These are phyloP conservation scores for Halictus rubicundus DNA, from an alignment of 1,140 invertebrate species.

Conservation along the genomic window DNA sequence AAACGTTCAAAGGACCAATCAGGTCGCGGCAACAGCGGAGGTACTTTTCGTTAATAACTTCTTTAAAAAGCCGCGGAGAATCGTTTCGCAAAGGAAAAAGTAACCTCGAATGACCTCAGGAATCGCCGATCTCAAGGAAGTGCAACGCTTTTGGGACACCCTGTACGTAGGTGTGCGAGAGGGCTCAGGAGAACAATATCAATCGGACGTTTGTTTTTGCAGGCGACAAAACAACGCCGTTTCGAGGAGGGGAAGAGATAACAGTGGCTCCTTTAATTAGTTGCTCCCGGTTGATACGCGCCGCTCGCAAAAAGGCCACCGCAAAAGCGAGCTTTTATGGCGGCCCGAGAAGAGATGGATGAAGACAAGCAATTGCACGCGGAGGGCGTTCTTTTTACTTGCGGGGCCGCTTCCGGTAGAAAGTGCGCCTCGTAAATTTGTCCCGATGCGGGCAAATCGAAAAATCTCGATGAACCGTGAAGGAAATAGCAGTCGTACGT, in stretches of 20 bases:
- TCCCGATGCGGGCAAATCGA: slow-evolving; percentile 13
- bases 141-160: no score
- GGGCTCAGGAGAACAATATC: slow-evolving; percentile 1
- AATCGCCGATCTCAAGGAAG: no score
- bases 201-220: not conserved
- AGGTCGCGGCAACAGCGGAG: no score
- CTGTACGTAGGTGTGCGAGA: no score
- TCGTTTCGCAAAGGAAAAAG: no score
- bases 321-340: slow-evolving; percentile 19
- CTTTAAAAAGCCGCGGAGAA: no score
- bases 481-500: slow-evolving; percentile 7
- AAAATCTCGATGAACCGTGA: slow-evolving; percentile 32
- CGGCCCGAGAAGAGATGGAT: not conserved
- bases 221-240: not conserved
- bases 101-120: no score
- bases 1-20: no score
- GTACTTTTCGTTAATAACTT: no score
- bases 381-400: not conserved
- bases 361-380: slow-evolving; percentile 26
- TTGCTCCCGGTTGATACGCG: not conserved
- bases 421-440: slow-evolving; percentile 27
- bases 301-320: no score
- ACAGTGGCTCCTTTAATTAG: slow-evolving; percentile 32
- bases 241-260: not conserved
- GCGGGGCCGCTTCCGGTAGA: not conserved